A percentile compares a stretch with the other conserved stretches of the same genome.
phyloP scores from a whole-genome alignment of 2,113 vertebrate genomes.

The Murina feae region DNA sequence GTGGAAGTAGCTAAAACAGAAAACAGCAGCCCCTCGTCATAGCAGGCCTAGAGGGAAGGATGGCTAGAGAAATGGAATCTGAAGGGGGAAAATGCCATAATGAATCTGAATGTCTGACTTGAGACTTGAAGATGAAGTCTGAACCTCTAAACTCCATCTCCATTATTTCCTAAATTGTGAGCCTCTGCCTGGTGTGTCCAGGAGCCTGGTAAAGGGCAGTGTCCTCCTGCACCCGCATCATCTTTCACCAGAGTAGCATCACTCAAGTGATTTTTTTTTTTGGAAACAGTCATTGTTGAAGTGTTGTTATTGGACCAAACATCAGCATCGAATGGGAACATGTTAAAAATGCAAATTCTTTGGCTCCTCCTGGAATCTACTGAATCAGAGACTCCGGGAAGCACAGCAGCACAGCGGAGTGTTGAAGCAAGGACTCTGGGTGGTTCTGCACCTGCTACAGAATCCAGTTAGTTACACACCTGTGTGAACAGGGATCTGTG shows the following conservation, averaged over 20 bases:
- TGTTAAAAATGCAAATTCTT: not conserved
- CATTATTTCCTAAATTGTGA: not conserved
- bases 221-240: not conserved
- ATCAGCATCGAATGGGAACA: not conserved
- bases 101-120: not conserved
- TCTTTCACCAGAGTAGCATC: not conserved
- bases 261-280: not conserved
- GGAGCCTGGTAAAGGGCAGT: not conserved
- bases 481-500: not conserved
- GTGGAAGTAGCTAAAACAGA: not conserved
- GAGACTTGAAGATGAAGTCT: not conserved
- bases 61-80: not conserved
- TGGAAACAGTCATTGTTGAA: not conserved
- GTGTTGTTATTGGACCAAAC: not conserved
- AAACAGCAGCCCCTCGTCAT: not conserved
- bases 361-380: not conserved
- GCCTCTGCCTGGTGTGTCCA: not conserved
- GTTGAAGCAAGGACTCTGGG: not conserved
- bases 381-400: not conserved
- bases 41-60: not conserved
- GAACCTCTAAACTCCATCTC: not conserved
- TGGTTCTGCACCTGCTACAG: not conserved
- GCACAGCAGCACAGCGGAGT: accelerated
- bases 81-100: not conserved
- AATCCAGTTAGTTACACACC: not conserved